Evolutionary conservation across 2,797 vertebrate species (phyloP).

Genomic region (Trachops cirrhosus): DNA sequence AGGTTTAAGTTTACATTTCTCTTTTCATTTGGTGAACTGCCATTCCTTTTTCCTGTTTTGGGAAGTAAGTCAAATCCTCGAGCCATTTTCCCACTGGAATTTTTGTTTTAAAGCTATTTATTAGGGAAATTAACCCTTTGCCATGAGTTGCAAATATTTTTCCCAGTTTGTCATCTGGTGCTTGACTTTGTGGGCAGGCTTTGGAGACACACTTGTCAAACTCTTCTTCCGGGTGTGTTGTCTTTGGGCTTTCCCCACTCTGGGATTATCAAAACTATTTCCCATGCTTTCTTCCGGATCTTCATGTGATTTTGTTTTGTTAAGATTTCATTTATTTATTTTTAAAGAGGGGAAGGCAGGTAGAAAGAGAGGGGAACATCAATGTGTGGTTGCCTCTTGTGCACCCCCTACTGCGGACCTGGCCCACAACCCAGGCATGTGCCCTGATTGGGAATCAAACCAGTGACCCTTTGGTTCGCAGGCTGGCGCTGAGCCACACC

Average conservation of each 20-base stretch:
- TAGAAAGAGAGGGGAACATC: too few relatives aligned
- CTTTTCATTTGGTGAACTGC: neutral
- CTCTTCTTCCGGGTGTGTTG: neutral
- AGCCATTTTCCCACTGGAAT: neutral
- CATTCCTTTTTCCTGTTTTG: neutral
- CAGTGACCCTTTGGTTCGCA: too few relatives aligned
- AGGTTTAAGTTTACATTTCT: neutral
- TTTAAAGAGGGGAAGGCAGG: too few relatives aligned
- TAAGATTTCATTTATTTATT: too few relatives aligned
- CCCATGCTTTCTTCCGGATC: neutral
- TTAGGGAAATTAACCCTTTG: neutral
- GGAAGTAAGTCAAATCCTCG: neutral
- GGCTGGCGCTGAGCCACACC: too few relatives aligned
- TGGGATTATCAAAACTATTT: neutral
- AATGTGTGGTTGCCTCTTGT: too few relatives aligned
- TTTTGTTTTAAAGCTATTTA: neutral
- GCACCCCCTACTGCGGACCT: too few relatives aligned
- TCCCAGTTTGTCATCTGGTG: neutral
- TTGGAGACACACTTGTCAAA: neutral
- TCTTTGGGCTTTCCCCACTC: neutral
- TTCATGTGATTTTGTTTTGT: neutral
- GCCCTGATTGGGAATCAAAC: too few relatives aligned
- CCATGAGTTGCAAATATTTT: neutral
- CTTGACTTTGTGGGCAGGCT: neutral
- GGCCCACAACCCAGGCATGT: too few relatives aligned